Evolutionary conservation across 2,888 invertebrate species (phyloP).

Genomic region (Athripsodes cinereus): DNA sequence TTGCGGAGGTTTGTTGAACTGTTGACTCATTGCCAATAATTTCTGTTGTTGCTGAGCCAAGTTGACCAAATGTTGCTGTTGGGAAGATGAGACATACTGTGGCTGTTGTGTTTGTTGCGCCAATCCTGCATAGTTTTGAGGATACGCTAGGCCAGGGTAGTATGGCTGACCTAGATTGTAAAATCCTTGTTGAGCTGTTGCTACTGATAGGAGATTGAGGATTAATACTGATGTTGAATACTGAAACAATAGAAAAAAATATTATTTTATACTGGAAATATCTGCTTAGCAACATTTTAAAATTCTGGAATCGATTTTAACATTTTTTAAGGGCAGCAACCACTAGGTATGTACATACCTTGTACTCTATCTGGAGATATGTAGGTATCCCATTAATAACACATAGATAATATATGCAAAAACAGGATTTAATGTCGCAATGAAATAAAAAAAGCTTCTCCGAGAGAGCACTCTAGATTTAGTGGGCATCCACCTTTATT

Average conservation of each 20-base stretch:
- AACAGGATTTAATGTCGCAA: too few species aligned
- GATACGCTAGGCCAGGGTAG: background rate
- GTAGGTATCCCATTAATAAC: too few species aligned
- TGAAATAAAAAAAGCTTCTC: too few species aligned
- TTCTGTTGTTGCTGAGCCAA: constrained; percentile 1
- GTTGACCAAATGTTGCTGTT: background rate
- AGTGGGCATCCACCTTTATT: too few species aligned
- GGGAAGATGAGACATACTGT: background rate
- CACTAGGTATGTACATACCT: too few species aligned
- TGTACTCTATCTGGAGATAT: too few species aligned
- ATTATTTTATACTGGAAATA: too few species aligned
- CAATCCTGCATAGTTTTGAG: background rate
- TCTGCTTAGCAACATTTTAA: too few species aligned
- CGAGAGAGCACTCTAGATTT: too few species aligned
- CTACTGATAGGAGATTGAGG: background rate
- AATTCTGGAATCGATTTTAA: too few species aligned
- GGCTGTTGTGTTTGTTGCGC: background rate
- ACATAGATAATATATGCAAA: too few species aligned
- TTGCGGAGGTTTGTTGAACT: background rate
- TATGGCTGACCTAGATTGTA: background rate
- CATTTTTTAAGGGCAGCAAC: too few species aligned
- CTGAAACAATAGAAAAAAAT: background rate
- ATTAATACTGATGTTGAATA: background rate
- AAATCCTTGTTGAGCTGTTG: background rate
- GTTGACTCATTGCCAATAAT: background rate